A percentile compares a stretch with the other conserved stretches of the same genome.
These are phyloP conservation scores for Pygoscelis adeliae DNA, from an alignment of 2,113 vertebrate species.

Conservation along the genomic window DNA sequence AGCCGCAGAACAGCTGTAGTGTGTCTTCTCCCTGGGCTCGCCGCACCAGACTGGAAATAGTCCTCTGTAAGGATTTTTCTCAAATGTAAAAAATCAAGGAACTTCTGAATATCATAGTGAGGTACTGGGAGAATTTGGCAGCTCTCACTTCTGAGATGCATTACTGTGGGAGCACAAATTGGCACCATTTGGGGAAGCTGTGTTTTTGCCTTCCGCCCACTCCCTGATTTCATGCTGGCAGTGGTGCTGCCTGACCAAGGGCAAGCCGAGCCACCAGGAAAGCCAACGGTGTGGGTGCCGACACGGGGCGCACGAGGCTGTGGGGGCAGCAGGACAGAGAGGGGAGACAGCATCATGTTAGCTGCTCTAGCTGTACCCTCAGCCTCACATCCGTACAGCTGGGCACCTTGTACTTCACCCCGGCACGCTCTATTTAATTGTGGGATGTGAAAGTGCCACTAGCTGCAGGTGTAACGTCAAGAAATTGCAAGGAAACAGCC, in stretches of 20 bases:
- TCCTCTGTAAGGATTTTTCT: neutral
- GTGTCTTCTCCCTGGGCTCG: neutral
- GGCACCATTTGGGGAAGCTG: neutral
- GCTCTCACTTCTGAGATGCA: neutral
- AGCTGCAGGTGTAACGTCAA: neutral
- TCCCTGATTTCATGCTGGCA: neutral
- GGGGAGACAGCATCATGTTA: neutral
- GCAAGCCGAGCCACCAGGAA: neutral
- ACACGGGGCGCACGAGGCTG: rapidly evolving
- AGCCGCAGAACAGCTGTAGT: neutral
- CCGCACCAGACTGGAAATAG: neutral
- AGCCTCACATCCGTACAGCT: rapidly evolving
- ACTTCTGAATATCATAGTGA: neutral
- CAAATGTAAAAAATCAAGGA: neutral
- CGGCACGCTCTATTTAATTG: neutral
- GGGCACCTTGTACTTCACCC: neutral
- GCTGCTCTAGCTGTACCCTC: neutral
- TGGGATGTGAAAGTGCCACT: neutral
- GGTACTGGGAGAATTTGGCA: neutral
- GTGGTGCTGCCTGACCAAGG: neutral
- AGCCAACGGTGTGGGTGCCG: rapidly evolving
- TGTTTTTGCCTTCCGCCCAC: neutral
- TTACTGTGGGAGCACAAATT: neutral
- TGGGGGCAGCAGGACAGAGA: neutral
- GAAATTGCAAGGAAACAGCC: neutral